phyloP scores from a whole-genome alignment of 2,888 invertebrate genomes.

The Chloroclystis v-ata region DNA sequence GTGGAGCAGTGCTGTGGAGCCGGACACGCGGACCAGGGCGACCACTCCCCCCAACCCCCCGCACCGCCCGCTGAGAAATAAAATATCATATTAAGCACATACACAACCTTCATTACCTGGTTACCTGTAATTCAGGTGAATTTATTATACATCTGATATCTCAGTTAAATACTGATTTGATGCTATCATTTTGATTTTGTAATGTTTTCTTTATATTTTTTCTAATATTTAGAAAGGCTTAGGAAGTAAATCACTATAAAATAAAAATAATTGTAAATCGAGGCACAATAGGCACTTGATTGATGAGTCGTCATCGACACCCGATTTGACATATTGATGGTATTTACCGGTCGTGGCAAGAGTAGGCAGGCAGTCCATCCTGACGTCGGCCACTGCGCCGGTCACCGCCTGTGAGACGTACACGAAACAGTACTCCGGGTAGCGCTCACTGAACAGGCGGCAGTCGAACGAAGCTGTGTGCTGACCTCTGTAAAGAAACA shows the following conservation, averaged over 20 bases:
- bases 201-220: too few species aligned
- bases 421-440: constrained; percentile 91
- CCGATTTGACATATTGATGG: background rate
- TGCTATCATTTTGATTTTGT: too few species aligned
- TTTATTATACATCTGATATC: too few species aligned
- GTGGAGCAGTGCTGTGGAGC: constrained; percentile 80
- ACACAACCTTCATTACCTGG: too few species aligned
- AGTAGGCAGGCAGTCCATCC: constrained; percentile 91
- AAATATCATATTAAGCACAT: too few species aligned
- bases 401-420: constrained; percentile 92
- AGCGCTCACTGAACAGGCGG: constrained; percentile 88
- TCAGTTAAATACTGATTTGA: too few species aligned
- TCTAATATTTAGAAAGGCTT: too few species aligned
- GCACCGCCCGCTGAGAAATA: constrained; percentile 82
- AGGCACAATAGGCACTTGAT: too few species aligned
- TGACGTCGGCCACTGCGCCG: constrained; percentile 89
- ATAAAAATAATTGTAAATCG: too few species aligned
- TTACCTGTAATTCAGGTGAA: too few species aligned
- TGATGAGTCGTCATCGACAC: too few species aligned
- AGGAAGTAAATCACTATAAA: too few species aligned
- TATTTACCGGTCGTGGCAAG: constrained; percentile 84
- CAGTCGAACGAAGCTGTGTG: constrained; percentile 88
- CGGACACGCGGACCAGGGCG: constrained; percentile 91
- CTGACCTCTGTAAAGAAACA: constrained; percentile 81
- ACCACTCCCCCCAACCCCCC: constrained; percentile 88